These are phyloP conservation scores for Shinisaurus crocodilurus DNA, from an alignment of 2,113 vertebrate species.

Conservation along the genomic window DNA sequence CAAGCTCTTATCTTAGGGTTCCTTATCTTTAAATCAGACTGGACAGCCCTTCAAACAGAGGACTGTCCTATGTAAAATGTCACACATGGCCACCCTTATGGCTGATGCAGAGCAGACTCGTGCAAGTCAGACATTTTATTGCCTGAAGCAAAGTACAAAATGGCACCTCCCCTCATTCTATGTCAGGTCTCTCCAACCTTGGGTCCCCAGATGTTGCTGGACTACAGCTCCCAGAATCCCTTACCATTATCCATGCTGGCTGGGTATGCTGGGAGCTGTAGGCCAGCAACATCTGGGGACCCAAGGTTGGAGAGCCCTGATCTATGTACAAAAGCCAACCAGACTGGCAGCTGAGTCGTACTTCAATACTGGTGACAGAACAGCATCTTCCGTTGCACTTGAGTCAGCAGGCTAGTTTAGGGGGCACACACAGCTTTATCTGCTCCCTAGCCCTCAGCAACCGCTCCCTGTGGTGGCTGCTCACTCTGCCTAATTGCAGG, in stretches of 20 bases:
- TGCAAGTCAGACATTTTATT: not conserved
- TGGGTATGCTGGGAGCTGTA: too few species aligned
- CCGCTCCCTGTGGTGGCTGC: not conserved
- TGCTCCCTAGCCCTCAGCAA: not conserved
- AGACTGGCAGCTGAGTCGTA: not conserved
- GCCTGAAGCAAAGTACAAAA: not conserved
- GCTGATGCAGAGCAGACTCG: not conserved
- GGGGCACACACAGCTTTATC: too few species aligned
- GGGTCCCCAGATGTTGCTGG: too few species aligned
- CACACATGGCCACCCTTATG: too few species aligned
- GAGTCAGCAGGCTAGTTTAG: not conserved
- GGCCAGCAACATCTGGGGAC: too few species aligned
- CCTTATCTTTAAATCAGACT: not conserved
- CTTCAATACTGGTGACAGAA: too few species aligned
- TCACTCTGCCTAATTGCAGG: not conserved
- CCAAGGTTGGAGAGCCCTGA: too few species aligned
- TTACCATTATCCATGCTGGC: too few species aligned
- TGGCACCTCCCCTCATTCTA: not conserved
- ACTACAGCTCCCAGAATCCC: too few species aligned
- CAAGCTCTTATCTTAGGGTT: not conserved
- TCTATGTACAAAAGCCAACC: not conserved
- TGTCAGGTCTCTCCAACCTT: too few species aligned
- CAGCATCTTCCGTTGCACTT: not conserved
- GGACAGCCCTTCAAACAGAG: too few species aligned
- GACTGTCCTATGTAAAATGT: too few species aligned